Evolutionary conservation across 2,797 vertebrate species (phyloP).

Genomic region (Sebastes wilsoni): DNA sequence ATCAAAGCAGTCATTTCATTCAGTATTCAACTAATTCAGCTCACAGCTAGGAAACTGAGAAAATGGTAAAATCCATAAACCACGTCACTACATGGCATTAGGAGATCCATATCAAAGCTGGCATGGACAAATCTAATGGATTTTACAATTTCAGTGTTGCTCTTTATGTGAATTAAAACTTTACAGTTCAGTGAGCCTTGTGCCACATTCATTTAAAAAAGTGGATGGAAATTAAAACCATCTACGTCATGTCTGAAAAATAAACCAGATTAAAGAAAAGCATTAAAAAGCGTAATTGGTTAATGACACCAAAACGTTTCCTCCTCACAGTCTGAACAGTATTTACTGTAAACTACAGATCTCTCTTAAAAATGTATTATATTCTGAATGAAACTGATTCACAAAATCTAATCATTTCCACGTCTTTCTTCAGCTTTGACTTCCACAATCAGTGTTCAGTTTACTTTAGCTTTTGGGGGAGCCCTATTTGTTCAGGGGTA

Average conservation of each 20-base stretch:
- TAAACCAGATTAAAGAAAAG: too few species aligned
- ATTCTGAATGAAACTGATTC: too few species aligned
- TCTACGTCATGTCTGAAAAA: background rate
- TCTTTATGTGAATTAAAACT: background rate
- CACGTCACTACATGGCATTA: background rate
- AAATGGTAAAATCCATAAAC: background rate
- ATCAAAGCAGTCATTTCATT: conserved; percentile 13
- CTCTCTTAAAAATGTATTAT: too few species aligned
- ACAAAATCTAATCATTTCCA: too few species aligned
- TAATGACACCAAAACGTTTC: background rate
- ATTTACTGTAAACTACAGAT: too few species aligned
- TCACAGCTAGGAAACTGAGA: conserved; percentile 11
- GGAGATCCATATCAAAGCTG: background rate
- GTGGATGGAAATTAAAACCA: background rate
- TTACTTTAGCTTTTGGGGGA: too few species aligned
- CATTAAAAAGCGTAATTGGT: background rate
- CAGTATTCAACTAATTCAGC: conserved; percentile 13
- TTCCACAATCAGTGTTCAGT: too few species aligned
- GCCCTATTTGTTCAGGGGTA: too few species aligned
- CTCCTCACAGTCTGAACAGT: too few species aligned
- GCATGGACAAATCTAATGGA: background rate
- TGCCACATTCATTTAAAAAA: background rate
- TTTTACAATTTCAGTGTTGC: background rate
- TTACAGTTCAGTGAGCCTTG: background rate
- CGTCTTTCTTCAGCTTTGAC: too few species aligned